Base-by-base conservation (phyloP, 1,140 invertebrate genomes). In the Drosophila bocki region DNA sequence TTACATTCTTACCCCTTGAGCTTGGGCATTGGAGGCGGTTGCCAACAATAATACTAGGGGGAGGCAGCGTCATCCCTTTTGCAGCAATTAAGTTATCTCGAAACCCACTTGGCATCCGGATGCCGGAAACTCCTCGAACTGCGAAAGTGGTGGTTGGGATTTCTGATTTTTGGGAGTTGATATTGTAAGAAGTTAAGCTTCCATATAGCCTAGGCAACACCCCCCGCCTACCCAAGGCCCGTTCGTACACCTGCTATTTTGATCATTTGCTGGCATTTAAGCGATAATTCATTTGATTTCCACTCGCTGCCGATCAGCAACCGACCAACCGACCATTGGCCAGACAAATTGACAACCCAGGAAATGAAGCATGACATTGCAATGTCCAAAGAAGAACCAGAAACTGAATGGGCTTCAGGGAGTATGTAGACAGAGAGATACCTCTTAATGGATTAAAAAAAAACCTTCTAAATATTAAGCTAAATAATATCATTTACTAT, bases 291-390 rank as follows among this genome's bases (percentile, higher is more conserved):
- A 72, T 72, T 60, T 72, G 67, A 59, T 70, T 72, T 70, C 37
- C 54, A 69, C 53, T 70, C 67, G 62, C 53, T 59, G 53, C 45
- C 51, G 67, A 72, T 72, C 48, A 37, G 59, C 51, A 37, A 37
- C 7, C 35, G 47, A 48, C 32, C 32, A 13, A 53, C 47, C 39
- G 47, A 57, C 39, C 71, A 65, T 57, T 41, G 70, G 48, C 74
- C 74, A 61, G 81, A 83, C 84, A 88, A 87, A 87, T 87, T 87
- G 83, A 87, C 83, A 87, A 87, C 80, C 86, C 84, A 87, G 83
- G 83, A 87, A 87, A 87, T 87, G 84, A 87, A 87, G 83, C 83
- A 87, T 87, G 83, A 87, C 83, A 87, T 88, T 87, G 83, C 84
- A 87, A 75, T 87, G 84, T 88, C 82, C 80, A 76, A 79, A 33